These are phyloP conservation scores for Sinodicranocentrus sp. DNA, from an alignment of 2,888 invertebrate species.

Conservation along the genomic window DNA sequence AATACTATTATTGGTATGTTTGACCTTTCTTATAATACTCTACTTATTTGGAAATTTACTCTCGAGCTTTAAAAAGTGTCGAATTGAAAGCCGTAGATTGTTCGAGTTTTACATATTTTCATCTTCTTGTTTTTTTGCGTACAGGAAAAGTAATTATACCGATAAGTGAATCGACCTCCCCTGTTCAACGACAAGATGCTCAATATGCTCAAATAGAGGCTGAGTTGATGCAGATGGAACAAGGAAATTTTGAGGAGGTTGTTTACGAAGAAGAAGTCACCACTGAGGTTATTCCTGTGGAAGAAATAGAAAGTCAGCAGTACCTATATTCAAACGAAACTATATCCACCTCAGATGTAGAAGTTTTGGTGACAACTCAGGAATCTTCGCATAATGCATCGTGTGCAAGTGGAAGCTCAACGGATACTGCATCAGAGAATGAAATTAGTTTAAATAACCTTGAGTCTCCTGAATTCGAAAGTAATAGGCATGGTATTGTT, in stretches of 20 bases:
- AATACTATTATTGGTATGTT: no score
- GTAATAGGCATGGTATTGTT: constrained; percentile 7
- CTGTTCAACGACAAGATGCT: constrained; percentile 28
- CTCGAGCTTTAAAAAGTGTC: no score
- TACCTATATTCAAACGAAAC: constrained; percentile 47
- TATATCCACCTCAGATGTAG: background rate
- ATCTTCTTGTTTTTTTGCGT: no score
- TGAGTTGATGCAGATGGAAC: constrained; percentile 70
- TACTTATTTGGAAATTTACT: no score
- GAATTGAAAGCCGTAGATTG: no score
- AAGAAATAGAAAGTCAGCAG: constrained; percentile 36
- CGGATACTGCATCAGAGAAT: constrained; percentile 66
- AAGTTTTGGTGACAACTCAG: constrained; percentile 17
- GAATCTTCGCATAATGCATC: constrained; percentile 43
- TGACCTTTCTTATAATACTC: no score
- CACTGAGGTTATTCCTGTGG: constrained; percentile 57
- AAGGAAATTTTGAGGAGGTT: constrained; percentile 57
- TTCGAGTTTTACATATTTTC: no score
- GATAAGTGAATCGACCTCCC: no score
- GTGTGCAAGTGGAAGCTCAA: constrained; percentile 59
- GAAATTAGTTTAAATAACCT: constrained; percentile 47
- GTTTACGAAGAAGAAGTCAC: constrained; percentile 71
- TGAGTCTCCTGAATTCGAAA: constrained; percentile 40
- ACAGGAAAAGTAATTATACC: no score
- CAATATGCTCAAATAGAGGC: constrained; percentile 69